These are phyloP conservation scores for Parotocinclus haroldoi DNA, from an alignment of 2,797 vertebrate species.

Conservation along the genomic window DNA sequence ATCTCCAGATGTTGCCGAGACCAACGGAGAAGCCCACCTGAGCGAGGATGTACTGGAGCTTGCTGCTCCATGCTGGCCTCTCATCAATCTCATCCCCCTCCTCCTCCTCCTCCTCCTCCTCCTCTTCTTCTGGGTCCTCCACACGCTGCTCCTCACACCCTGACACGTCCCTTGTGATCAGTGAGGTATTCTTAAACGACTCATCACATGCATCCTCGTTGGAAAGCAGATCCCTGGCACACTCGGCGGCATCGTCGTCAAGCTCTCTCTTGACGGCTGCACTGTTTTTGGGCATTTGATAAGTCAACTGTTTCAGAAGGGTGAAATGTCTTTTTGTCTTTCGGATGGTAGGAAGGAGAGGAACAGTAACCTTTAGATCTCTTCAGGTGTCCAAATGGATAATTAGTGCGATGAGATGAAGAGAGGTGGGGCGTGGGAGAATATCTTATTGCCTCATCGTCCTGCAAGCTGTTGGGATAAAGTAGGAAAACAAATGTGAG, in stretches of 20 bases:
- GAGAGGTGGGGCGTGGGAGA: background rate
- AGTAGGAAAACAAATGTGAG: constrained; percentile 5
- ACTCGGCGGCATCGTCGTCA: constrained; percentile 95
- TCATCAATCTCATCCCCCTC: constrained; percentile 74
- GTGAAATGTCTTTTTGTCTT: constrained; percentile 60
- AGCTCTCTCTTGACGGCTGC: constrained; percentile 93
- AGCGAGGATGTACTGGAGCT: constrained; percentile 95
- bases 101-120: constrained; percentile 74
- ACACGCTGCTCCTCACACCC: constrained; percentile 71
- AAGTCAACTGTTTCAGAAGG: constrained; percentile 58
- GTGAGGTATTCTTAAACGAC: constrained; percentile 90
- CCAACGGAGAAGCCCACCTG: constrained; percentile 99
- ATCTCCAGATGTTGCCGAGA: constrained; percentile 96
- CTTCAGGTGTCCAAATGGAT: constrained; percentile 7
- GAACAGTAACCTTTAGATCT: constrained; percentile 18
- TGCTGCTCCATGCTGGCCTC: constrained; percentile 95
- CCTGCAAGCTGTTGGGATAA: constrained; percentile 12
- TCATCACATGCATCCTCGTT: constrained; percentile 91
- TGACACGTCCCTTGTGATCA: constrained; percentile 76
- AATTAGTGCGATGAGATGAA: background rate
- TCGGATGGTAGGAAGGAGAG: constrained; percentile 27
- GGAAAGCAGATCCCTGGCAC: constrained; percentile 93
- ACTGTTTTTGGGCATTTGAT: constrained; percentile 98
- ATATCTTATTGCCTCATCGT: constrained; percentile 9
- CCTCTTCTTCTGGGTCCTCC: constrained; percentile 42